Percentiles rank a stretch among this genome's conserved stretches.
These are phyloP conservation scores for Caenorhabditis drosophilae DNA, from an alignment of 2,888 invertebrate species.

Conservation along the genomic window DNA sequence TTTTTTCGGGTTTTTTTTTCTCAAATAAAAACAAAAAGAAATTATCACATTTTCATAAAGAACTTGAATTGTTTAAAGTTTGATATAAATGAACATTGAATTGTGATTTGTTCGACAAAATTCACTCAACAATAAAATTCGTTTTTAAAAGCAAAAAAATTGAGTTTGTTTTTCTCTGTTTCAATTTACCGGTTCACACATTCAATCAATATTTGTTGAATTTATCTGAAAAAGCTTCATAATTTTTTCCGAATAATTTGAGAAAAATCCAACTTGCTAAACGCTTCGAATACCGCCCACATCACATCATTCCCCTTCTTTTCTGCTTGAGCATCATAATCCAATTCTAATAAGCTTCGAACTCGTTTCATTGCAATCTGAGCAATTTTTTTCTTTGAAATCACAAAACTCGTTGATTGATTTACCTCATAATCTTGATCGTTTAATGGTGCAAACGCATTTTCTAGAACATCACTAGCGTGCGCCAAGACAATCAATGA, in stretches of 20 bases:
- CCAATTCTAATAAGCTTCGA: conserved; percentile 90
- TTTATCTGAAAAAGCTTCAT: background rate
- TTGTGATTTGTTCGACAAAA: too few species aligned
- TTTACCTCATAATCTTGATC: conserved; percentile 70
- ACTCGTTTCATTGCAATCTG: conserved; percentile 91
- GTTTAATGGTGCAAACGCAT: conserved; percentile 91
- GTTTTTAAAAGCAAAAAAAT: too few species aligned
- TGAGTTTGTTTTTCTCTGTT: too few species aligned
- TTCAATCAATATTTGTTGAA: background rate
- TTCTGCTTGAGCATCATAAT: conserved; percentile 92
- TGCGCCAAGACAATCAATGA: conserved; percentile 93
- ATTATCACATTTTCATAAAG: background rate
- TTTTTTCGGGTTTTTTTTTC: too few species aligned
- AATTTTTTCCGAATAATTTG: too few species aligned
- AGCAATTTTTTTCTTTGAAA: background rate
- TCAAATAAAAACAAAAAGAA: too few species aligned
- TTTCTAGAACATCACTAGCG: conserved; percentile 97
- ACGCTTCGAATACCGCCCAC: conserved; percentile 98
- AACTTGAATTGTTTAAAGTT: too few species aligned
- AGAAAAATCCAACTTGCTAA: conserved; percentile 81
- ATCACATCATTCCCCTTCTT: conserved; percentile 82
- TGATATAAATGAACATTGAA: too few species aligned
- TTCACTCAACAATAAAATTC: too few species aligned
- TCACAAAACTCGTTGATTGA: background rate
- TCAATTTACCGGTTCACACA: background rate